Base-by-base conservation (phyloP, 2,888 invertebrate species). In the Baronia brevicornis region DNA sequence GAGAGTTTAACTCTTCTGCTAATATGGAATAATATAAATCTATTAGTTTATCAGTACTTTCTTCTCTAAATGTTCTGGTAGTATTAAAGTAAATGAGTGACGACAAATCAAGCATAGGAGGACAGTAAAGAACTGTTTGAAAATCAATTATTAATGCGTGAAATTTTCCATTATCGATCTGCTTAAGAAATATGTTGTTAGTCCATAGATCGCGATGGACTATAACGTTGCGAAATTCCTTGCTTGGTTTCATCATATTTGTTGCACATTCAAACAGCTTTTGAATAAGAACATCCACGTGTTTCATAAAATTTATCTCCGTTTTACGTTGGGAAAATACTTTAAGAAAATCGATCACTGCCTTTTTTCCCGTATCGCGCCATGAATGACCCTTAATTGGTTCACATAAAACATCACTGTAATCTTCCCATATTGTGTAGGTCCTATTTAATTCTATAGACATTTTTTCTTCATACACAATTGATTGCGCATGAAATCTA, bases 71-170 rank as follows among this genome's bases (percentile, higher is more conserved):
- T 13, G 59, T 43, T 24, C 62, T 65, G 1, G 70, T 66, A 1
- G 87, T 79, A 46, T 87, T 87, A n/a, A 89, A 70, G 51, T 86
- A 86, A 17, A 90, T 52, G 5, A 86, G 45, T 2, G 86, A 78
- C 6, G 86, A 70, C 5, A 90, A 51, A 48, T 92, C 92, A 28
- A 90, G 70, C 47, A 88, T 86, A 0, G 91, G 89, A 1, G 90
- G 87, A 3, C 84, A 77, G 50, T 92, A 92, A 5, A 91, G 62
- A 0, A 87, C 79, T 25, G 91, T 74, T 60, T 92, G 92, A 51
- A 86, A 92, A 58, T 92, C 92, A 3, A 92, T 85, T 15, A 92
- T 56, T 13, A 88, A 52, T 19, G 87, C 84, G 2, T 86, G 67
- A 2, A 75, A 74, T 3, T 51, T 51, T 0, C 67, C 63, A 14